These are phyloP conservation scores for Pelecanoides urinatrix DNA, from an alignment of 2,113 vertebrate genomes.

Conservation along the genomic window DNA sequence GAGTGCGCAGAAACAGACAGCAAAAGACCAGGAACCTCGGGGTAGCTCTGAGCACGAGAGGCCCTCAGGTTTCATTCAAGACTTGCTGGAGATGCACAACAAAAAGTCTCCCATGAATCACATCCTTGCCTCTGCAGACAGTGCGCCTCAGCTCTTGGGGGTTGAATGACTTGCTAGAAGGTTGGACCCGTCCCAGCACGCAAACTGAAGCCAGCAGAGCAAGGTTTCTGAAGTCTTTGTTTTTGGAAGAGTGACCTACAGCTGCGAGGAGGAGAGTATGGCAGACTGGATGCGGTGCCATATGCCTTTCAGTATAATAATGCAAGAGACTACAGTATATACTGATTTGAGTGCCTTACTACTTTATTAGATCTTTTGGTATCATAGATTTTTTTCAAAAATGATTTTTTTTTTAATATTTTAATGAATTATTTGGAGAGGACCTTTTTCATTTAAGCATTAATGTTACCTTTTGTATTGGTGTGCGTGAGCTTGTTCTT, in stretches of 20 bases:
- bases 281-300: conserved; percentile 70
- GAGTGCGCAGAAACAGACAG: background rate
- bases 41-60: conserved; percentile 33
- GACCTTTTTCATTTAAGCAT: conserved; percentile 79
- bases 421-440: conserved; percentile 83
- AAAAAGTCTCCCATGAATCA: conserved; percentile 76
- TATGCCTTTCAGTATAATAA: conserved; percentile 67
- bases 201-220: conserved; percentile 46
- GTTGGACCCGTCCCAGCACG: background rate
- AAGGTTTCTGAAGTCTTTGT: background rate
- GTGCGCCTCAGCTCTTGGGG: conserved; percentile 75
- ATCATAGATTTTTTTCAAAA: conserved; percentile 72
- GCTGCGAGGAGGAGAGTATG: background rate
- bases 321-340: conserved; percentile 55
- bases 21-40: conserved; percentile 52
- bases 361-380: conserved; percentile 86
- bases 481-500: conserved; percentile 73
- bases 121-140: conserved; percentile 73
- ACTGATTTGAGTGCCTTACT: conserved; percentile 93
- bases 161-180: conserved; percentile 78
- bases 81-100: conserved; percentile 79
- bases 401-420: conserved; percentile 75
- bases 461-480: conserved; percentile 75
- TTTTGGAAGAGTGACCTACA: background rate
- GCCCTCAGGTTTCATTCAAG: conserved; percentile 68